Evolutionary conservation across 2,888 invertebrate species (phyloP).

Genomic region (Cheiracanthium punctorium): DNA sequence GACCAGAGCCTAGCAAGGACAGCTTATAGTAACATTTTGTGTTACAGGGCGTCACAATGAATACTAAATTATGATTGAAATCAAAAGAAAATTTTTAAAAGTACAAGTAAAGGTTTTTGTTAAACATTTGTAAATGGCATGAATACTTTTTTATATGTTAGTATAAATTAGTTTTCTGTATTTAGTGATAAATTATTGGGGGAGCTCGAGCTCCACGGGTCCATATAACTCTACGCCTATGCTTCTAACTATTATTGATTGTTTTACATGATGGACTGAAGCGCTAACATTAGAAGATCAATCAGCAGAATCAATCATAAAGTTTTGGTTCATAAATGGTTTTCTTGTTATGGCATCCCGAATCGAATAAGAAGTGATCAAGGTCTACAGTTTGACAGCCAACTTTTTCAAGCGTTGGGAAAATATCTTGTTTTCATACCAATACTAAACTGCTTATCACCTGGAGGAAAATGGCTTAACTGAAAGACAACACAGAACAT

Average conservation of each 20-base stretch:
- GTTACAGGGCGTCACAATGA: too few relatives aligned
- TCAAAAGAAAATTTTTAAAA: too few relatives aligned
- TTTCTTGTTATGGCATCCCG: slow-evolving; percentile 75
- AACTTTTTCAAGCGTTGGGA: neutral
- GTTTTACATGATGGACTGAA: slow-evolving; percentile 76
- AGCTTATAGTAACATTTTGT: too few relatives aligned
- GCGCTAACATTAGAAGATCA: slow-evolving; percentile 75
- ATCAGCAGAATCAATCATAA: slow-evolving; percentile 75
- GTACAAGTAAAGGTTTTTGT: too few relatives aligned
- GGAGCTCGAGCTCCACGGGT: too few relatives aligned
- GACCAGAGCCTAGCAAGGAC: too few relatives aligned
- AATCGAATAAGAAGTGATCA: slow-evolving; percentile 74
- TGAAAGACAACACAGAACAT: neutral
- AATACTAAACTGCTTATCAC: slow-evolving; percentile 64
- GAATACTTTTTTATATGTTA: too few relatives aligned
- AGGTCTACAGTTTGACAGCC: slow-evolving; percentile 73
- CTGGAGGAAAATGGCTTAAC: slow-evolving; percentile 70
- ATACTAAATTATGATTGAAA: too few relatives aligned
- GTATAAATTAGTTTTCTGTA: too few relatives aligned
- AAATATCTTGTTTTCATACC: slow-evolving; percentile 7
- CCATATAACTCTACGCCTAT: too few relatives aligned
- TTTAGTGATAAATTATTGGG: too few relatives aligned
- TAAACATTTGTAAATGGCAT: too few relatives aligned
- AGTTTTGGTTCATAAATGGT: slow-evolving; percentile 75
- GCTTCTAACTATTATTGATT: slow-evolving; percentile 7